Evolutionary conservation across 92 coral and sea anemone genomes (phyloP), one percentile per base, ranked within the genome.

Genomic region (Palythoa grandiflora): DNA sequence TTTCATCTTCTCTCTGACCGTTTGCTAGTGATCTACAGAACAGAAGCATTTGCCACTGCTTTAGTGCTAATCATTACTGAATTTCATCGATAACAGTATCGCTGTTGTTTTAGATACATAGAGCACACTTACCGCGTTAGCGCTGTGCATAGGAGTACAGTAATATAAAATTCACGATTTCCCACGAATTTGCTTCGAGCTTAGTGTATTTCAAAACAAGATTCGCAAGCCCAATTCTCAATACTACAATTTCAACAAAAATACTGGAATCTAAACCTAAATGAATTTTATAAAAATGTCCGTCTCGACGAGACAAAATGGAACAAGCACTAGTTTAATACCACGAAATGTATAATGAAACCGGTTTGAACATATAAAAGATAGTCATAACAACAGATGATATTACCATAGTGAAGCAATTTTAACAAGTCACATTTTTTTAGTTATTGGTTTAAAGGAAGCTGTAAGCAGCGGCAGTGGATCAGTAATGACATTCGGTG

Each of bases 1-100:
- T 87, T 2, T 88, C 94, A 93, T 95, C 98, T 73, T 95, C 96
- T 20, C 96, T 83, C 85, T 93, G 93, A 5, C 96, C 94, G 80
- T 73, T 95, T 74, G 98, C 91, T 38, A 95, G 76, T 28, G 94
- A 89, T 86, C 98, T 95, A 59, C 13, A 77, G 61, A 50, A 59
- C 10, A 39, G 11, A 60, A 68, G 44, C 13, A 61, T 19, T 5
- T 36, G 15, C 28, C 38, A 36, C 16, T 2, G 12, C 14, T 70
- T 38, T 14, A 70, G 44, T 9, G 17, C 47, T 17, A 17, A 65
- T 1, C 47, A 38, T 7, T 11, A 70, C 3, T 65, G 16, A 35
- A 9, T 11, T 70, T 70, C 40, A 0, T 6, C 13, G 47, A 12
- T 38, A 10, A 36, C 37, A 9, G 9, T 35, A 36, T 15, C 12